These are phyloP conservation scores for Poeciliopsis turrubarensis DNA, from an alignment of 2,113 vertebrate species.

Conservation along the genomic window DNA sequence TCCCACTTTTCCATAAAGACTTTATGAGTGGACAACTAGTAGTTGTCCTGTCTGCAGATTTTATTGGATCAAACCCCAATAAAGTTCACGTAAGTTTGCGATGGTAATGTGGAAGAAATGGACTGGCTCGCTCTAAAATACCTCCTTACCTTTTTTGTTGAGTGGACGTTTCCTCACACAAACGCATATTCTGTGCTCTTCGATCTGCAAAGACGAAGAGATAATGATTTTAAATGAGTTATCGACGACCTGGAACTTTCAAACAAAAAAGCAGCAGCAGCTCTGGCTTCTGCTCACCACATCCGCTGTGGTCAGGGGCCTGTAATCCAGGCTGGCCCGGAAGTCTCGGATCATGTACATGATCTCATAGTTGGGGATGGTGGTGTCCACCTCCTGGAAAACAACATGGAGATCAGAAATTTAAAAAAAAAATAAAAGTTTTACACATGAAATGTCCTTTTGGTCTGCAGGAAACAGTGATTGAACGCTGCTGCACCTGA, in stretches of 20 bases:
- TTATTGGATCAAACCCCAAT: no score
- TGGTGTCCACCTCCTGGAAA: slow-evolving; percentile 92
- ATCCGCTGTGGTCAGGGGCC: slow-evolving; percentile 93
- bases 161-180: slow-evolving; percentile 97
- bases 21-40: no score
- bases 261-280: background rate
- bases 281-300: slow-evolving; percentile 81
- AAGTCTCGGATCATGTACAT: slow-evolving; percentile 99
- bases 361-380: slow-evolving; percentile 98
- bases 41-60: no score
- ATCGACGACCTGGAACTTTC: background rate
- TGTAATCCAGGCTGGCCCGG: slow-evolving; percentile 94
- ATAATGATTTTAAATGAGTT: background rate
- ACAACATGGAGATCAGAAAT: background rate
- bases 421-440: background rate
- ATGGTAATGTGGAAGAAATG: no score
- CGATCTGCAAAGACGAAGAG: slow-evolving; percentile 84
- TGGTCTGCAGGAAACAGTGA: background rate
- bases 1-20: no score
- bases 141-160: slow-evolving; percentile 92
- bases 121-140: no score
- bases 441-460: background rate
- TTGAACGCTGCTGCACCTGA: slow-evolving; percentile 80
- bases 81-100: no score
- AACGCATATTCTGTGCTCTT: slow-evolving; percentile 98